Conservation (phyloP, 2,888 invertebrate genomes). For the Lasius fuliginosus region DNA sequence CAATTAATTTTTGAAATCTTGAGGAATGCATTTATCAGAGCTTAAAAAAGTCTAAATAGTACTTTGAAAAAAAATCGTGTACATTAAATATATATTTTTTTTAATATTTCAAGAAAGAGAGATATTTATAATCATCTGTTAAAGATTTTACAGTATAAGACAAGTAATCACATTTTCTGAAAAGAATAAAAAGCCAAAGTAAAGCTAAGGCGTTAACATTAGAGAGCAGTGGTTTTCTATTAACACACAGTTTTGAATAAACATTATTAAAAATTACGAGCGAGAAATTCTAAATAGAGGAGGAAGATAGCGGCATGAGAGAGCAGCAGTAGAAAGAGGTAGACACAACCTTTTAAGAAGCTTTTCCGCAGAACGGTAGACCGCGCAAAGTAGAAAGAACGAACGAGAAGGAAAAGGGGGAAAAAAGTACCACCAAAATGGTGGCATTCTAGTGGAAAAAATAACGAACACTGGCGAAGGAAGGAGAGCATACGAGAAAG, state of each 20-base stretch:
- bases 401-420: conserved; percentile 8
- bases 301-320: conserved; percentile 18
- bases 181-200: conserved; percentile 8
- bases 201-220: conserved; percentile 29
- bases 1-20: not conserved
- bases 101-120: not conserved
- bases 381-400: conserved; percentile 41
- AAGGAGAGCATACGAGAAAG: conserved; percentile 7
- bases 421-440: conserved; percentile 27
- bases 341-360: conserved; percentile 47
- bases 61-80: not conserved
- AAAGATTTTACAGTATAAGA: not conserved
- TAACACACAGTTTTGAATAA: conserved; percentile 52
- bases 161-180: conserved; percentile 19
- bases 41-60: not conserved
- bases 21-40: not conserved
- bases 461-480: conserved; percentile 25
- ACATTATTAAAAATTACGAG: conserved; percentile 56
- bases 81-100: not conserved
- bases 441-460: conserved; percentile 48
- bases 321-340: conserved; percentile 18
- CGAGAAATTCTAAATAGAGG: conserved; percentile 31
- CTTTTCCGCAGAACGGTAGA: conserved; percentile 39
- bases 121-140: not conserved
- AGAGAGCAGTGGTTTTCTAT: conserved; percentile 3